These are phyloP conservation scores for Thamnaconus septentrionalis DNA, from an alignment of 2,113 vertebrate species.

Conservation along the genomic window DNA sequence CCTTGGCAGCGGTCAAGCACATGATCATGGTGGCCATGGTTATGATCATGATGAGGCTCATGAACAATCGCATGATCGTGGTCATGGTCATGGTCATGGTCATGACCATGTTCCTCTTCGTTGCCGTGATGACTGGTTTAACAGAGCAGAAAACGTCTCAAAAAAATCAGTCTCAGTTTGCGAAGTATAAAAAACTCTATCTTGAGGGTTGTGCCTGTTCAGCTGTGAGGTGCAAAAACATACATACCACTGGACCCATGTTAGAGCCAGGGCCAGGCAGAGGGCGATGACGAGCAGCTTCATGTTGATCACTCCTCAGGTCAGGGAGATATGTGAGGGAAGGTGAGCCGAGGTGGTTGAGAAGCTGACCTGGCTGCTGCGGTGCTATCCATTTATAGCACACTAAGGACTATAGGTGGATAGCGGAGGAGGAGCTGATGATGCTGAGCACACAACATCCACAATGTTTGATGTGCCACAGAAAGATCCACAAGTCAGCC, in stretches of 20 bases:
- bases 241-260: constrained; percentile 54
- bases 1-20: constrained; percentile 46
- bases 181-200: not conserved
- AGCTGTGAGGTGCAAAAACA: not conserved
- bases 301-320: constrained; percentile 61
- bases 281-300: constrained; percentile 56
- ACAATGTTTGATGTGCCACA: too few relatives aligned
- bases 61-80: not conserved
- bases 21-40: not conserved
- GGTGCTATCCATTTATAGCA: not conserved
- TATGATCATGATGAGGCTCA: not conserved
- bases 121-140: too few relatives aligned
- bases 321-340: constrained; percentile 12
- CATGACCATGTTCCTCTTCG: too few relatives aligned
- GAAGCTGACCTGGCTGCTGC: constrained; percentile 12
- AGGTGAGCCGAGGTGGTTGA: not conserved
- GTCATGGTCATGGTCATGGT: too few relatives aligned
- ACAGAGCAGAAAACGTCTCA: too few relatives aligned
- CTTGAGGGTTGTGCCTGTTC: not conserved
- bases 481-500: too few relatives aligned
- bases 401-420: not conserved
- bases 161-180: not conserved
- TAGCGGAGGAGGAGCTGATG: constrained; percentile 8
- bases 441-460: too few relatives aligned
- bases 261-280: constrained; percentile 43